Evolutionary conservation across 1,140 invertebrate species (phyloP).

Genomic region (Helicoverpa armigera): DNA sequence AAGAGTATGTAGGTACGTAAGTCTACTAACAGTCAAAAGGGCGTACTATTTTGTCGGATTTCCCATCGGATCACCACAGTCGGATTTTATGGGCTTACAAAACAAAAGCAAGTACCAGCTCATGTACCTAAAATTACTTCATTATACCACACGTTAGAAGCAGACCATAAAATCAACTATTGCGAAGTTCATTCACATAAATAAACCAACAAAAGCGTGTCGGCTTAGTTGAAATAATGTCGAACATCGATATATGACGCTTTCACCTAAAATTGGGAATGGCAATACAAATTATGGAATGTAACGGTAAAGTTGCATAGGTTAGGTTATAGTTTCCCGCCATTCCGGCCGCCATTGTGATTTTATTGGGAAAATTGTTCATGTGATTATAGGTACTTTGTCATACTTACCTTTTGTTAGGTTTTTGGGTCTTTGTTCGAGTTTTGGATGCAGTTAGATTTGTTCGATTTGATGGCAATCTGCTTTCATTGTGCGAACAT

Average conservation of each 20-base stretch:
- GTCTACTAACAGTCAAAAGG: no score
- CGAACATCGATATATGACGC: constrained; percentile 62
- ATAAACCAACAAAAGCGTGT: constrained; percentile 26
- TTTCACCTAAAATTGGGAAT: constrained; percentile 66
- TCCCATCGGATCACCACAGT: no score
- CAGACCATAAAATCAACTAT: constrained; percentile 36
- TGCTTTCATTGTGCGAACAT: not conserved
- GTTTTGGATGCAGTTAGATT: not conserved
- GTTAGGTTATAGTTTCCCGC: constrained; percentile 47
- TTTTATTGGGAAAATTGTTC: constrained; percentile 22
- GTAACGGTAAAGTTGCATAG: constrained; percentile 58
- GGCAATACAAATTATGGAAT: constrained; percentile 53
- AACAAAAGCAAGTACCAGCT: no score
- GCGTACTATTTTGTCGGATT: no score
- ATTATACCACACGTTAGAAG: constrained; percentile 22
- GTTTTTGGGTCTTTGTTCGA: no score
- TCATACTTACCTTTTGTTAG: not conserved
- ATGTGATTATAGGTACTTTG: constrained; percentile 6
- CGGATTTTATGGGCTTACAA: no score
- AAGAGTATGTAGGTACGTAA: no score
- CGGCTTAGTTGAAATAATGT: constrained; percentile 61
- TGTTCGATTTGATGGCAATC: not conserved
- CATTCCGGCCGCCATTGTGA: constrained; percentile 51
- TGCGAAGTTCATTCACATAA: constrained; percentile 47
- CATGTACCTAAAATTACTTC: not conserved